Evolutionary conservation across 2,113 vertebrate genomes (phyloP).

Genomic region (Semicossyphus pulcher): DNA sequence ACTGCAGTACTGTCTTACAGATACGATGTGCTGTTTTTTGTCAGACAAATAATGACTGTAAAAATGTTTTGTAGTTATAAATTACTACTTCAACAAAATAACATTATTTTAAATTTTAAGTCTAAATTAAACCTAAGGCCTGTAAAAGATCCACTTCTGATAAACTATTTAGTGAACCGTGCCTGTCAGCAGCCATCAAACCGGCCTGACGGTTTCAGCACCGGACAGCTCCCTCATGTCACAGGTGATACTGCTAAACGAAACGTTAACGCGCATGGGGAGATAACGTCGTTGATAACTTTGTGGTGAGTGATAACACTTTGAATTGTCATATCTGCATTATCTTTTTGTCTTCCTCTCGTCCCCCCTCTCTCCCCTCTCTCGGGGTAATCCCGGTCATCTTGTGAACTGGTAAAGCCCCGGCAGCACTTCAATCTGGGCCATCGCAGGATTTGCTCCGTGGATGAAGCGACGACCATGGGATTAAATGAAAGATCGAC

Average conservation of each 20-base stretch:
- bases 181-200: background rate
- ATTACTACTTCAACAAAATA: too few relatives aligned
- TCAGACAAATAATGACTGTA: too few relatives aligned
- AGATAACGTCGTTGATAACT: background rate
- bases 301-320: background rate
- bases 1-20: background rate
- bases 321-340: background rate
- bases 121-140: too few relatives aligned
- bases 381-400: slow-evolving; percentile 69
- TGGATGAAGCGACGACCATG: slow-evolving; percentile 80
- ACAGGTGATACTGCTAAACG: background rate
- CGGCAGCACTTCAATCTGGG: slow-evolving; percentile 82
- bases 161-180: background rate
- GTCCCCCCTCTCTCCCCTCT: background rate
- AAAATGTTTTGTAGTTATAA: too few relatives aligned
- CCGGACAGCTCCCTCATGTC: slow-evolving; percentile 68
- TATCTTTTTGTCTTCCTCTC: background rate
- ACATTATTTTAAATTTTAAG: too few relatives aligned
- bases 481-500: slow-evolving; percentile 78
- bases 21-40: background rate
- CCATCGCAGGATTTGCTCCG: slow-evolving; percentile 82
- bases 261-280: background rate
- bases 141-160: too few relatives aligned
- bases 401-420: slow-evolving; percentile 76
- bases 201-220: slow-evolving; percentile 55